These are phyloP conservation scores for Monoplex corrugatus DNA, from an alignment of 2,888 invertebrate species.

Conservation along the genomic window DNA sequence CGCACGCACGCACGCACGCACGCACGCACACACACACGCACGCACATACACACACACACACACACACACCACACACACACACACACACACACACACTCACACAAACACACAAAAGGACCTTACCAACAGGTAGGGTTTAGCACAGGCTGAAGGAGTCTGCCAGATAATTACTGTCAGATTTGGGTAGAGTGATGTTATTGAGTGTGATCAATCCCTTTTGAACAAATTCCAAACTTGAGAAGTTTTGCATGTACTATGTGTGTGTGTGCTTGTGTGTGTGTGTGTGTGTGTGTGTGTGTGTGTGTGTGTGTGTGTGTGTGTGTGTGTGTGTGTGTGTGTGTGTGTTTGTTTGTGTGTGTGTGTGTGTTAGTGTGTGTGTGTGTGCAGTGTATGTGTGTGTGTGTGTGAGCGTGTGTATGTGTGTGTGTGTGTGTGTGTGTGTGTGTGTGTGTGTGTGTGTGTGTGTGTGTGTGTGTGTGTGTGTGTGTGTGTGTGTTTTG, in stretches of 20 bases:
- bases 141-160: too few relatives aligned
- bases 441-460: slow-evolving; percentile 33
- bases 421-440: slow-evolving; percentile 32
- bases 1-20: background rate
- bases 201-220: too few relatives aligned
- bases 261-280: background rate
- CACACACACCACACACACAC: slow-evolving; percentile 24
- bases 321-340: slow-evolving; percentile 30
- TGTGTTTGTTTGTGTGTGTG: slow-evolving; percentile 12
- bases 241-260: background rate
- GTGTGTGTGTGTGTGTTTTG: slow-evolving; percentile 21
- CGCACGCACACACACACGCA: background rate
- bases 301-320: slow-evolving; percentile 23
- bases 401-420: background rate
- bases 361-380: slow-evolving; percentile 20
- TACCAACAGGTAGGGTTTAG: background rate
- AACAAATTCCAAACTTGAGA: too few relatives aligned
- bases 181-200: background rate
- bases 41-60: slow-evolving; percentile 2
- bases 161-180: too few relatives aligned
- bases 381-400: background rate
- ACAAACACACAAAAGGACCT: too few relatives aligned
- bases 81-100: background rate
- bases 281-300: background rate
- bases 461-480: slow-evolving; percentile 28